Conservation (phyloP, 1,140 invertebrate genomes). For the Drosophila repletoides region DNA sequence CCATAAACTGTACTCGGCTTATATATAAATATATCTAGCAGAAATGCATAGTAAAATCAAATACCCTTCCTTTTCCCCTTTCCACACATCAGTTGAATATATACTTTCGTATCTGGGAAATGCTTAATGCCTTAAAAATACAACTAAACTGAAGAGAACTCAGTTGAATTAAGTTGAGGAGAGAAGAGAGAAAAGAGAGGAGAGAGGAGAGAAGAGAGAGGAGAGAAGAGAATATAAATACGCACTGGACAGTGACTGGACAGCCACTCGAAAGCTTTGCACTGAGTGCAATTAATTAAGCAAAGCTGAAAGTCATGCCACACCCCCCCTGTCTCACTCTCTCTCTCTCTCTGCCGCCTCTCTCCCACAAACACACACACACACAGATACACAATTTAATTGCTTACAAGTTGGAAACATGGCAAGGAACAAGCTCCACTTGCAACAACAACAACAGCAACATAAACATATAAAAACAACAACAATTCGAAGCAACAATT, state of each 20-base stretch:
- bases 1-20: not conserved
- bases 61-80: constrained; percentile 4
- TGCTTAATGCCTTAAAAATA: constrained; percentile 37
- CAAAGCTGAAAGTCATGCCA: constrained; percentile 79
- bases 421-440: constrained; percentile 58
- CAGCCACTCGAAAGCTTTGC: constrained; percentile 52
- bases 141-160: constrained; percentile 19
- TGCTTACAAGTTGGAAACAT: constrained; percentile 78
- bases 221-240: constrained; percentile 17
- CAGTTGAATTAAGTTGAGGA: constrained; percentile 36
- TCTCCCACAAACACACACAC: constrained; percentile 11
- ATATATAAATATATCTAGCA: not conserved
- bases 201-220: constrained; percentile 6
- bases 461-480: no score
- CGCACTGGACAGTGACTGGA: constrained; percentile 41
- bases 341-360: not conserved
- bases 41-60: constrained; percentile 4
- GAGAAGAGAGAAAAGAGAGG: constrained; percentile 11
- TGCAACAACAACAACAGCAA: constrained; percentile 16
- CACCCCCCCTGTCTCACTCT: constrained; percentile 22
- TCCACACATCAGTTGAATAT: constrained; percentile 26
- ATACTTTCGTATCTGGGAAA: constrained; percentile 41
- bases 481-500: constrained; percentile 62
- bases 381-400: constrained; percentile 65
- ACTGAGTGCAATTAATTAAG: constrained; percentile 78